phyloP scores from a whole-genome alignment of 64 coral and sea anemone genomes.

The Astreopora myriophthalma region DNA sequence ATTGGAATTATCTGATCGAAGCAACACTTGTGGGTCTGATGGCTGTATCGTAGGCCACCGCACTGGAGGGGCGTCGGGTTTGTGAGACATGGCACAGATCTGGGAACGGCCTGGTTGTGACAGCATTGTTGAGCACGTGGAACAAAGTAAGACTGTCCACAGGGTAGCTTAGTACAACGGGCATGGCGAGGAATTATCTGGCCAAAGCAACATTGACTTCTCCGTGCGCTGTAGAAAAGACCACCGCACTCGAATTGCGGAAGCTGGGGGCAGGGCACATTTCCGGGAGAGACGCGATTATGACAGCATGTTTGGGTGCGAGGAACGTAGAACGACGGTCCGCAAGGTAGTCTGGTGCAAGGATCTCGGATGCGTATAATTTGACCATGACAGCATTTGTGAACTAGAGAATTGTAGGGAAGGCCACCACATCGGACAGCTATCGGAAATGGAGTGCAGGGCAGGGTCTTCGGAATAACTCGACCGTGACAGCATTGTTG shows the following conservation, averaged over 20 bases:
- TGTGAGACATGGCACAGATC: background rate
- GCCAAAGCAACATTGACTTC: background rate
- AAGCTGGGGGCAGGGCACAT: background rate
- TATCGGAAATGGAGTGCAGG: background rate
- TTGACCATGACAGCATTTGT: slow-evolving; percentile 12
- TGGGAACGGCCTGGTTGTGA: background rate
- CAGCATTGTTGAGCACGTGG: background rate
- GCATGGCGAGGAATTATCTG: background rate
- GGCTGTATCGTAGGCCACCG: background rate
- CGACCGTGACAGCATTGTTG: slow-evolving; percentile 12
- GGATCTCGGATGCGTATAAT: background rate
- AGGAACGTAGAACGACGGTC: background rate
- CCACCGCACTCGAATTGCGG: background rate
- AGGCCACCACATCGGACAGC: background rate
- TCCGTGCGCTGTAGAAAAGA: background rate
- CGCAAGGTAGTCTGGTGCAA: background rate
- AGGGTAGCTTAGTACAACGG: background rate
- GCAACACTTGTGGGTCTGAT: slow-evolving; percentile 1
- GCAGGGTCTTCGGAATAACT: background rate
- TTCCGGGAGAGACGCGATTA: background rate
- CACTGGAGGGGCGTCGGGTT: background rate
- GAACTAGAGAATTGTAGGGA: background rate
- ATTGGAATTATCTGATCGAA: background rate
- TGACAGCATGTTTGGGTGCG: background rate
- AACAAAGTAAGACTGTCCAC: background rate